Evolutionary conservation across 1,140 invertebrate genomes (phyloP).

Genomic region (Galleria mellonella): DNA sequence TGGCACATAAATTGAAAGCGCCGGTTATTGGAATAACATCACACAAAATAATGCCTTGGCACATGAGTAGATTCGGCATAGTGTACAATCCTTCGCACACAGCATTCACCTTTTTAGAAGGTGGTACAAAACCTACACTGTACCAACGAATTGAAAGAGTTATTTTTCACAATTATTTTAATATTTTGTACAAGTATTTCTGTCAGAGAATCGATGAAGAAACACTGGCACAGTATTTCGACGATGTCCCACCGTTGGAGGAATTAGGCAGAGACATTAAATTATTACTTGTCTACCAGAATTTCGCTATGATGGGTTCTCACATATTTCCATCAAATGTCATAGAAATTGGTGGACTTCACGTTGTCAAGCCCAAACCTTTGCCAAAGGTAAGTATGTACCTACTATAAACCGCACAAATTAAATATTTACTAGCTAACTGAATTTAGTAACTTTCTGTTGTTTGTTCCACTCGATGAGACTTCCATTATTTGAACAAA

Average conservation of each 20-base stretch:
- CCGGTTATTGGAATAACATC: constrained; percentile 78
- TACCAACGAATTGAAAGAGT: constrained; percentile 45
- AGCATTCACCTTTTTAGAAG: constrained; percentile 65
- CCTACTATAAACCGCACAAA: too few species aligned
- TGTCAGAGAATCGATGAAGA: constrained; percentile 43
- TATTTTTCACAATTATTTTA: constrained; percentile 38
- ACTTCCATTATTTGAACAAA: too few species aligned
- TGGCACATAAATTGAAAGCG: constrained; percentile 76
- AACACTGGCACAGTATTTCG: constrained; percentile 69
- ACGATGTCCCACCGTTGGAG: constrained; percentile 74
- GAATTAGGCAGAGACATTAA: constrained; percentile 76
- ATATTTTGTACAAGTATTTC: constrained; percentile 34
- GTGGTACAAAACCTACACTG: constrained; percentile 74
- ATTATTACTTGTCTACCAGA: constrained; percentile 77
- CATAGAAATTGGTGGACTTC: constrained; percentile 80
- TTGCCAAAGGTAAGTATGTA: constrained; percentile 68
- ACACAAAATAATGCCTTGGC: constrained; percentile 76
- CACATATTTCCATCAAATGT: constrained; percentile 76
- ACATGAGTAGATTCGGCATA: constrained; percentile 73
- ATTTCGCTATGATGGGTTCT: constrained; percentile 75
- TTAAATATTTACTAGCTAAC: too few species aligned
- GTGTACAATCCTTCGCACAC: constrained; percentile 75
- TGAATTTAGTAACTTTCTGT: too few species aligned
- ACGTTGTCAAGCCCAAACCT: constrained; percentile 74
- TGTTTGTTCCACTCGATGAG: too few species aligned